Evolutionary conservation across 2,797 vertebrate genomes (phyloP).

Genomic region (Falco cherrug): DNA sequence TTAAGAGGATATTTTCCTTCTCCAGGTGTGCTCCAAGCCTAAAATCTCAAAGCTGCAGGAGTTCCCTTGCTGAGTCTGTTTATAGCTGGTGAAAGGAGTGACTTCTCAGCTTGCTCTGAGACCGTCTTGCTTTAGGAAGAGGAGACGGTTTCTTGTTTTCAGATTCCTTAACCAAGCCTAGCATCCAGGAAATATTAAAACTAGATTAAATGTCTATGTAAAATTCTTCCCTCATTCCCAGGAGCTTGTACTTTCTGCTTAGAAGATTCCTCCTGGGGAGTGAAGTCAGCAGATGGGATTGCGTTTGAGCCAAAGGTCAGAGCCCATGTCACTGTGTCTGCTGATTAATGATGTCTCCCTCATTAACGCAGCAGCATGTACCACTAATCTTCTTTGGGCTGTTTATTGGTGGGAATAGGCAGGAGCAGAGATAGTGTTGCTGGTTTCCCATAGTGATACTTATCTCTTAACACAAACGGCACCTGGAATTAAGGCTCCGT

Average conservation of each 20-base stretch:
- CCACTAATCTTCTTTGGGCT: background rate
- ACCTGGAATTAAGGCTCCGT: background rate
- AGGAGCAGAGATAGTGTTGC: background rate
- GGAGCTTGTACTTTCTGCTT: background rate
- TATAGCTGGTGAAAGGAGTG: background rate
- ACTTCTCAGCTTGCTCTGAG: background rate
- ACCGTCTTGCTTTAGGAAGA: background rate
- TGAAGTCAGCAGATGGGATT: conserved; percentile 1
- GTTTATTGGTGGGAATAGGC: background rate
- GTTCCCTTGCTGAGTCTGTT: background rate
- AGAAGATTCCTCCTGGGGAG: background rate
- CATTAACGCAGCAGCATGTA: background rate
- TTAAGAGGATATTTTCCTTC: background rate
- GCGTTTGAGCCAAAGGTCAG: background rate
- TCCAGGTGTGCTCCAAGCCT: background rate
- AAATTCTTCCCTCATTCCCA: background rate
- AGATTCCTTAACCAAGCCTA: background rate
- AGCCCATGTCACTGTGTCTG: background rate
- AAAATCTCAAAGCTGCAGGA: background rate
- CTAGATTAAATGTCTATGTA: background rate
- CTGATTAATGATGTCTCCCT: conserved; percentile 13
- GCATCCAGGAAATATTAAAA: background rate
- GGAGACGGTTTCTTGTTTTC: background rate
- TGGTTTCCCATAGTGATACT: background rate
- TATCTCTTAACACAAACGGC: background rate